Conservation (phyloP, 2,888 invertebrate species). For the Orchestes rusci region DNA sequence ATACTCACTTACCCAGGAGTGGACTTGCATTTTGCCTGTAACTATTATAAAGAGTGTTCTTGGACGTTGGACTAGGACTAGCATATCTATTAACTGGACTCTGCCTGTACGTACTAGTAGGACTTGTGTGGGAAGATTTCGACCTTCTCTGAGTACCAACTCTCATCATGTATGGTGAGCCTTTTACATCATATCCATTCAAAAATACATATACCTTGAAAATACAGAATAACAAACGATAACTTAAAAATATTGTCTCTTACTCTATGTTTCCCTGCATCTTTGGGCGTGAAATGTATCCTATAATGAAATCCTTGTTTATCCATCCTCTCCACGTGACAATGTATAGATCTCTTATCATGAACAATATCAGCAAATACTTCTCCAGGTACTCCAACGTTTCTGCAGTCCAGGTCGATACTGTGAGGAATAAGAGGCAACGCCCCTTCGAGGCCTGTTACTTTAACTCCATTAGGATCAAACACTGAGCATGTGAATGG, state of each 20-base stretch:
- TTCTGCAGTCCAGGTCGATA: slow-evolving; percentile 65
- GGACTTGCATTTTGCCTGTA: slow-evolving; percentile 37
- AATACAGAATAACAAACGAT: slow-evolving; percentile 25
- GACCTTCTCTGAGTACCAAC: slow-evolving; percentile 67
- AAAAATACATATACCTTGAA: slow-evolving; percentile 80
- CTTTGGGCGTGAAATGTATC: slow-evolving; percentile 72
- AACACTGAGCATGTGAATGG: slow-evolving; percentile 96
- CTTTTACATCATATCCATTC: slow-evolving; percentile 79
- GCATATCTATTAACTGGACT: slow-evolving; percentile 39
- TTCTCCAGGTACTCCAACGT: slow-evolving; percentile 79
- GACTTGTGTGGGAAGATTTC: slow-evolving; percentile 48
- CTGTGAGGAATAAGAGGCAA: slow-evolving; percentile 80
- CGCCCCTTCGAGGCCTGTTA: slow-evolving; percentile 74
- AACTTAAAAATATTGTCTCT: slow-evolving; percentile 6
- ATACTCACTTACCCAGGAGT: slow-evolving; percentile 24
- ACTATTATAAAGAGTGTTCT: slow-evolving; percentile 30
- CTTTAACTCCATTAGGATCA: slow-evolving; percentile 84
- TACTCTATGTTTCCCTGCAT: slow-evolving; percentile 71
- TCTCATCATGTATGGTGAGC: slow-evolving; percentile 81
- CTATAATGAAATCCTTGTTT: slow-evolving; percentile 59
- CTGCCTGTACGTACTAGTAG: slow-evolving; percentile 38
- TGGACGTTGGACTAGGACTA: slow-evolving; percentile 37
- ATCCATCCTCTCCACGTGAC: slow-evolving; percentile 73
- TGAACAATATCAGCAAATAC: slow-evolving; percentile 85
- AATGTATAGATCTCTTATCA: slow-evolving; percentile 77